These are phyloP conservation scores for Aphodius granarius DNA, from an alignment of 2,888 invertebrate genomes.

Conservation along the genomic window DNA sequence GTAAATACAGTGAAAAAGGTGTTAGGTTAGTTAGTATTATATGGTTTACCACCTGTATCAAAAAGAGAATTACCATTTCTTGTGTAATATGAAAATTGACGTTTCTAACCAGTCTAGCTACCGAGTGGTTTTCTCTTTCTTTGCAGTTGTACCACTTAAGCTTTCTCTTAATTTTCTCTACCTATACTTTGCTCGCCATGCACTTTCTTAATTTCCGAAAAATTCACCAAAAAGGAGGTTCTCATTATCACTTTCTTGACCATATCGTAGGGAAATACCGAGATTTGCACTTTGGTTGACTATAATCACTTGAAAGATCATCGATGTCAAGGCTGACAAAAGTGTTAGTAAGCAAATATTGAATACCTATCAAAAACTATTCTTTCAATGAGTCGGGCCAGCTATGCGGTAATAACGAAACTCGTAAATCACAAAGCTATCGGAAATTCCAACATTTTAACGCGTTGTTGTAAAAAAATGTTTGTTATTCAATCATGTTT, in stretches of 20 bases:
- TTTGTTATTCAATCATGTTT: not conserved
- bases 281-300: not conserved
- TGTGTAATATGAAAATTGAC: not conserved
- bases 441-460: not conserved
- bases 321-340: not conserved
- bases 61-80: too few relatives aligned
- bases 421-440: not conserved
- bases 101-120: not conserved
- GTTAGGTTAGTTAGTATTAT: too few relatives aligned
- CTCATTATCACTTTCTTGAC: not conserved
- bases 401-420: not conserved
- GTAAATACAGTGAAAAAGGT: too few relatives aligned
- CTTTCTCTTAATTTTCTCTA: slow-evolving; percentile 19
- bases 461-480: too few relatives aligned
- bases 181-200: slow-evolving; percentile 6
- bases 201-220: not conserved
- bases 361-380: not conserved
- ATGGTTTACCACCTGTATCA: too few relatives aligned
- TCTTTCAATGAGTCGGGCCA: not conserved
- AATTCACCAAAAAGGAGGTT: not conserved
- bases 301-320: not conserved
- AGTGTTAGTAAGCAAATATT: not conserved
- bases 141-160: not conserved
- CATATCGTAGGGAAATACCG: not conserved
- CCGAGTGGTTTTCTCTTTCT: not conserved